phyloP scores from a whole-genome alignment of 2,113 vertebrate genomes.

The Thamnophis sirtalis region DNA sequence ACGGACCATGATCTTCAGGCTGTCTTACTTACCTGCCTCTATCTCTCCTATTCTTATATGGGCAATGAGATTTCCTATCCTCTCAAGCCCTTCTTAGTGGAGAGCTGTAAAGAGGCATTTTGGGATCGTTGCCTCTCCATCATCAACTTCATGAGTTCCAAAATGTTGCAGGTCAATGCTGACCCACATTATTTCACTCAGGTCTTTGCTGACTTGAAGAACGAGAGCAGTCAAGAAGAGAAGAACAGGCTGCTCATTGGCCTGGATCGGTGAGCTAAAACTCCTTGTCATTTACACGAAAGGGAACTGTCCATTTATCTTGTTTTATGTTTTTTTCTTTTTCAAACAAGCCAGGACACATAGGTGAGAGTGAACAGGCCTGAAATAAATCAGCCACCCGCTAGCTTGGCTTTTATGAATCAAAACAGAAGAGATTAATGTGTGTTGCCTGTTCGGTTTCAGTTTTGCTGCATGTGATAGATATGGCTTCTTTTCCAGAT shows the following conservation, averaged over 20 bases:
- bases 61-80: slow-evolving; percentile 95
- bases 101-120: slow-evolving; percentile 96
- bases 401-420: slow-evolving; percentile 15
- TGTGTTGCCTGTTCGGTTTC: neutral
- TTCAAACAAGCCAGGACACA: slow-evolving; percentile 39
- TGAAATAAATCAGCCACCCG: slow-evolving; percentile 41
- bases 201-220: slow-evolving; percentile 97
- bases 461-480: neutral
- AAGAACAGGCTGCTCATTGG: slow-evolving; percentile 89
- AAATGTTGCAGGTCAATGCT: slow-evolving; percentile 98
- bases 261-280: slow-evolving; percentile 87
- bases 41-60: slow-evolving; percentile 95
- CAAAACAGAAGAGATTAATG: slow-evolving; percentile 19
- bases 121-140: slow-evolving; percentile 98
- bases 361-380: slow-evolving; percentile 46
- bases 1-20: slow-evolving; percentile 93
- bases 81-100: slow-evolving; percentile 91
- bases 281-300: neutral
- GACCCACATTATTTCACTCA: slow-evolving; percentile 98
- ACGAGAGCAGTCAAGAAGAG: slow-evolving; percentile 91
- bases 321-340: slow-evolving; percentile 17
- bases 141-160: slow-evolving; percentile 94
- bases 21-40: slow-evolving; percentile 87
- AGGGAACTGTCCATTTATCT: slow-evolving; percentile 9
- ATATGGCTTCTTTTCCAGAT: neutral